Evolutionary conservation across 2,113 vertebrate genomes (phyloP), one percentile per base, ranked within the genome.

Genomic region (Chitala chitala): DNA sequence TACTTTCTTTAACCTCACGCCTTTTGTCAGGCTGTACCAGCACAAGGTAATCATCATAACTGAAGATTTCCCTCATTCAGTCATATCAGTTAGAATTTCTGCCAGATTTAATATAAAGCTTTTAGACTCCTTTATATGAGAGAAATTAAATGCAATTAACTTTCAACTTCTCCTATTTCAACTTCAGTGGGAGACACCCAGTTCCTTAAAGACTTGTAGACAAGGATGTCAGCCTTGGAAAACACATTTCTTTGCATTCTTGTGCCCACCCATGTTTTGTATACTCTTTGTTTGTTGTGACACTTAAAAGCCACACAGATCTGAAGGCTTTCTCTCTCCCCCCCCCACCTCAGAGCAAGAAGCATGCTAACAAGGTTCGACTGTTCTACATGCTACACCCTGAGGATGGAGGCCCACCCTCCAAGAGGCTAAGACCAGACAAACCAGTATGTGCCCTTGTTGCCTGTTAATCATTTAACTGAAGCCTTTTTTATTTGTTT

Each of bases 391-490:
- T 92, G 90, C 89, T 92, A 71, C 90, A 92, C 79, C 90, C 90
- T n/a, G 90, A 93, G 78, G 92, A 93, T 55, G 92, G 92, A 78
- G 92, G 92, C 53, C 92, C 91, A 0, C 91, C 92, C 36, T 92
- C 91, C 15, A 93, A 93, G 83, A 88, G 90, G 80, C 88, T 93
- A 69, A 87, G 92, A 68, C 89, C 91, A 71, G 92, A 93, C 80
- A 91, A 93, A 74, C 90, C 92, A 75, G 88, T 89, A 85, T 24
- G 88, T 78, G 33, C 12, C 54, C 33, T 38, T 8, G 20, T 5
- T 7, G n/a, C 46, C 54, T 9, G n/a, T 22, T 26, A n/a, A n/a
- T n/a, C n/a, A n/a, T n/a, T n/a, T n/a, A n/a, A n/a, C n/a, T n/a
- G n/a, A n/a, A n/a, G n/a, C n/a, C n/a, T n/a, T n/a, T n/a, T n/a